These are phyloP conservation scores for Trichogramma evanescens DNA, from an alignment of 2,888 invertebrate genomes.

Conservation along the genomic window DNA sequence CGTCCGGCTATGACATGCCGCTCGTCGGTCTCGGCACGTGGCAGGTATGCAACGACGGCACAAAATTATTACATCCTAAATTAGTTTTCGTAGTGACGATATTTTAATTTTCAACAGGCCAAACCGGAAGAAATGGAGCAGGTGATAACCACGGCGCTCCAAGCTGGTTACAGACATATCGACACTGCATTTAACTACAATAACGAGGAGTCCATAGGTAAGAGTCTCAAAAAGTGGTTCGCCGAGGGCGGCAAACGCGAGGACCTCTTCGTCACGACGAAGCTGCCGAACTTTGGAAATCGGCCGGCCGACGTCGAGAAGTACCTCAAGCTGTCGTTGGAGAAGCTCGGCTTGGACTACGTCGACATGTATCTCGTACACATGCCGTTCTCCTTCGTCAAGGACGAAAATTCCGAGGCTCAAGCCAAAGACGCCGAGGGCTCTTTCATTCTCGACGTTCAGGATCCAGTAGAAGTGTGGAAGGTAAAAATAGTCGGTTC, in stretches of 20 bases:
- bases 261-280: conserved; percentile 74
- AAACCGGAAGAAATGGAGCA: conserved; percentile 58
- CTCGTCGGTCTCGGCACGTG: conserved; percentile 62
- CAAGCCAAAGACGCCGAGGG: conserved; percentile 56
- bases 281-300: conserved; percentile 67
- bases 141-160: conserved; percentile 59
- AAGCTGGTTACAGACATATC: conserved; percentile 67
- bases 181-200: conserved; percentile 76
- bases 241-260: conserved; percentile 58
- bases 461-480: conserved; percentile 65
- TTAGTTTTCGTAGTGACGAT: neutral
- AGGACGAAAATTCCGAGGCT: conserved; percentile 52
- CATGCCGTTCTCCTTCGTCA: conserved; percentile 63
- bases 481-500: conserved; percentile 48
- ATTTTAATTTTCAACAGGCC: conserved; percentile 47
- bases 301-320: conserved; percentile 60
- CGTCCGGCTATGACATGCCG: conserved; percentile 57
- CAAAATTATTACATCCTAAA: neutral
- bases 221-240: conserved; percentile 61
- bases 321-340: conserved; percentile 60
- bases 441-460: conserved; percentile 54
- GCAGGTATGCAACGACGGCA: conserved; percentile 13
- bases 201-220: conserved; percentile 70
- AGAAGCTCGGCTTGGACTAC: conserved; percentile 60
- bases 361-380: conserved; percentile 75